A percentile compares a stretch with the other conserved stretches of the same genome.
These are phyloP conservation scores for Philhelius pedissequus DNA, from an alignment of 2,888 invertebrate species.

Conservation along the genomic window DNA sequence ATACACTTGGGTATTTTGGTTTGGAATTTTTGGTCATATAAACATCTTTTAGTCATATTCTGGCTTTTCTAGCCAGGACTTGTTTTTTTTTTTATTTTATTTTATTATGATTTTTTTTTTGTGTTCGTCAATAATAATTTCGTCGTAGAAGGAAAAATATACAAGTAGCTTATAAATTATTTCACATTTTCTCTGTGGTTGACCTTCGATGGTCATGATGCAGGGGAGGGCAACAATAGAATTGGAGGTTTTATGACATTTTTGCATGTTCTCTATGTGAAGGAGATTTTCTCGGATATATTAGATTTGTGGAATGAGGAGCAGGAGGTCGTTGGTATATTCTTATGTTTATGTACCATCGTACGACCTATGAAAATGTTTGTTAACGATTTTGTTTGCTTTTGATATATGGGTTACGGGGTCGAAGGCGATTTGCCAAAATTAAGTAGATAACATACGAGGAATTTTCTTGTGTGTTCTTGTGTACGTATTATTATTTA, in stretches of 20 bases:
- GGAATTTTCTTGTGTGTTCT: constrained; percentile 55
- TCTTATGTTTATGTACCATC: constrained; percentile 40
- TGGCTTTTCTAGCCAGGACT: constrained; percentile 12
- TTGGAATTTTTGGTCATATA: constrained; percentile 43
- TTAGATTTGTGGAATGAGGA: not conserved
- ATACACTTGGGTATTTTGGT: constrained; percentile 32
- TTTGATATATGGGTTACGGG: constrained; percentile 39
- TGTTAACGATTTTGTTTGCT: constrained; percentile 19
- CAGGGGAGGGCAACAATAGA: constrained; percentile 38
- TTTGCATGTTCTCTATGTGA: constrained; percentile 66
- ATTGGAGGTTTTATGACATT: constrained; percentile 60
- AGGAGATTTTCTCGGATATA: not conserved
- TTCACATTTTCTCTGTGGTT: constrained; percentile 54
- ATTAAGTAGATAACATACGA: constrained; percentile 55
- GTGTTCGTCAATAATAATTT: constrained; percentile 41
- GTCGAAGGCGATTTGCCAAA: constrained; percentile 41
- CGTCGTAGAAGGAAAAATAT: constrained; percentile 37
- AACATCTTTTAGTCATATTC: constrained; percentile 38
- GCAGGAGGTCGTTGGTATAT: not conserved
- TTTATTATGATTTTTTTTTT: not conserved
- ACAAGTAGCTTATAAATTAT: constrained; percentile 69
- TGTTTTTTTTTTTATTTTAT: not conserved
- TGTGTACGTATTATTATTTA: constrained; percentile 61
- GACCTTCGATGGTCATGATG: constrained; percentile 47
- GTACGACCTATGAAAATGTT: constrained; percentile 56